phyloP scores from a whole-genome alignment of 2,113 vertebrate genomes.

The Python bivittatus region DNA sequence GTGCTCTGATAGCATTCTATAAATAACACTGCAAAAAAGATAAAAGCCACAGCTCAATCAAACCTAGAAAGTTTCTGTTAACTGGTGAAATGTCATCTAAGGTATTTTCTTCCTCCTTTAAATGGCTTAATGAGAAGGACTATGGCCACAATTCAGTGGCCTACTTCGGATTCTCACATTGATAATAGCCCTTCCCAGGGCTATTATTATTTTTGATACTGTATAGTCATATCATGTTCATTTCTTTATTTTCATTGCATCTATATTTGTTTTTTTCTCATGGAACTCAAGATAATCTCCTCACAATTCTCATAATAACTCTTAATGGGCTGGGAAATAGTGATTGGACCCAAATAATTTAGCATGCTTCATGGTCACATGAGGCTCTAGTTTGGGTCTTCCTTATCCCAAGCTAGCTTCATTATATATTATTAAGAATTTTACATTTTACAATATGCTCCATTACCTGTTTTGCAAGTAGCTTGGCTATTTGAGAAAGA shows the following conservation, averaged over 20 bases:
- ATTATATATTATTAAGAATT: background rate
- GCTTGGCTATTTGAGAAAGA: background rate
- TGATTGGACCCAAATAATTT: background rate
- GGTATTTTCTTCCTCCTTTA: slow-evolving; percentile 34
- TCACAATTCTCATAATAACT: background rate
- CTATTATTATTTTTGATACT: background rate
- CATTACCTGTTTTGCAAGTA: background rate
- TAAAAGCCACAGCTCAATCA: slow-evolving; percentile 1
- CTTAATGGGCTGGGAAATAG: background rate
- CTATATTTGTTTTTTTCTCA: background rate
- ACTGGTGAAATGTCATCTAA: slow-evolving; percentile 29
- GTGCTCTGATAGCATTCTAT: background rate
- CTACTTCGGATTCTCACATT: background rate
- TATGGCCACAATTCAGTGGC: background rate
- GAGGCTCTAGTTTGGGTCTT: background rate
- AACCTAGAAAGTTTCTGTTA: slow-evolving; percentile 26
- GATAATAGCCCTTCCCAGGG: slow-evolving; percentile 22
- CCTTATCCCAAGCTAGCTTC: background rate
- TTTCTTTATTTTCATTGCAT: background rate
- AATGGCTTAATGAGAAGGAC: slow-evolving; percentile 18
- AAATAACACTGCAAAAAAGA: background rate
- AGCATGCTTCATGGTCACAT: background rate
- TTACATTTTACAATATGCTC: background rate
- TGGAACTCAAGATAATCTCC: background rate
- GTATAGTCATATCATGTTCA: background rate